Percentiles rank a stretch among this genome's conserved stretches.
phyloP scores from a whole-genome alignment of 2,888 invertebrate genomes.

The Glaucopsyche alexis region DNA sequence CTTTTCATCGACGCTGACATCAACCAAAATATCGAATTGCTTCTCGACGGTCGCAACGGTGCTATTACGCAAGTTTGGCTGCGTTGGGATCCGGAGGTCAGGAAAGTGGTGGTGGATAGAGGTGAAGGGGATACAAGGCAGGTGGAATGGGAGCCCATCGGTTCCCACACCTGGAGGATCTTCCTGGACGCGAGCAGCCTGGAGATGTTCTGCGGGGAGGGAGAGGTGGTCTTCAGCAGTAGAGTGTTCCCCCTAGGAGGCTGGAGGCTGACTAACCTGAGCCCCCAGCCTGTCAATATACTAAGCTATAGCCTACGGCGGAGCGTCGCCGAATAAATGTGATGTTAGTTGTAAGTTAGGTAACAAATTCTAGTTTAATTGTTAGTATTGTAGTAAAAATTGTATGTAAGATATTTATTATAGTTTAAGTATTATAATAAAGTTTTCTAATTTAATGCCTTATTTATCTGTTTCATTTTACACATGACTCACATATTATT shows the following conservation, averaged over 20 bases:
- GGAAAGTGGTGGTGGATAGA: slow-evolving; percentile 60
- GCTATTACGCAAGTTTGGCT: slow-evolving; percentile 50
- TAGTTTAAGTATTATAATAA: slow-evolving; percentile 21
- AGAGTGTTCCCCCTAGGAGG: slow-evolving; percentile 62
- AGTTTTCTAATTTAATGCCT: slow-evolving; percentile 1
- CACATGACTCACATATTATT: neutral
- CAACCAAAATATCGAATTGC: slow-evolving; percentile 50
- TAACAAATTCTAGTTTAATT: slow-evolving; percentile 17
- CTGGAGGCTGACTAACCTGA: slow-evolving; percentile 60
- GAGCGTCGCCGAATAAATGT: slow-evolving; percentile 55
- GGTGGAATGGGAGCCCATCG: slow-evolving; percentile 61
- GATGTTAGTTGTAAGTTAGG: slow-evolving; percentile 14
- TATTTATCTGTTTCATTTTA: neutral
- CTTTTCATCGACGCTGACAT: slow-evolving; percentile 54
- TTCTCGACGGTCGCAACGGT: slow-evolving; percentile 56
- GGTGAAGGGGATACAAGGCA: slow-evolving; percentile 60
- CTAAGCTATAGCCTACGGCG: slow-evolving; percentile 56
- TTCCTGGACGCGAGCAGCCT: slow-evolving; percentile 69
- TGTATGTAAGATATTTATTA: slow-evolving; percentile 24
- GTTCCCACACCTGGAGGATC: slow-evolving; percentile 54
- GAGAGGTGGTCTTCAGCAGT: slow-evolving; percentile 71
- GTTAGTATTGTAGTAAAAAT: neutral
- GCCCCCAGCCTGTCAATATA: slow-evolving; percentile 52
- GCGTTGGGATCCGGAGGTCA: slow-evolving; percentile 53
- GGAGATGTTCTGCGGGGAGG: slow-evolving; percentile 71